Conservation (phyloP, 1,140 invertebrate species). For the Globodera rostochiensis region DNA sequence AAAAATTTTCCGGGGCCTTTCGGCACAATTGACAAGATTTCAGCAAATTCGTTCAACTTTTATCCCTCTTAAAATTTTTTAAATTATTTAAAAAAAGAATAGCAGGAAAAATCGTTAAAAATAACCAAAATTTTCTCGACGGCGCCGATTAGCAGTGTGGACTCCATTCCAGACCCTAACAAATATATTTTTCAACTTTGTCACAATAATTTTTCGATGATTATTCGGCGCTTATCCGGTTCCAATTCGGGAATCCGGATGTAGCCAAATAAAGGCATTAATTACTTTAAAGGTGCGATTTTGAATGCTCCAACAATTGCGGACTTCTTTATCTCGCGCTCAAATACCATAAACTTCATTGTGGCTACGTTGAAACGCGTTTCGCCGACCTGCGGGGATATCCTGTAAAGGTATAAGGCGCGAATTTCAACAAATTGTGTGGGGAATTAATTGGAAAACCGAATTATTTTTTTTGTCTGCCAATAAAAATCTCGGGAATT, state of each 20-base stretch:
- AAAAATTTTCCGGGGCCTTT: too few relatives aligned
- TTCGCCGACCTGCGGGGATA: conserved; percentile 47
- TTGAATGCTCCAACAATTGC: conserved; percentile 49
- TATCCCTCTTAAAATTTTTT: too few relatives aligned
- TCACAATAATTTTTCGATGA: too few relatives aligned
- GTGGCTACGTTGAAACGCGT: conserved; percentile 60
- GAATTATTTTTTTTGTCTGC: background rate
- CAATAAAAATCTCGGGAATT: too few relatives aligned
- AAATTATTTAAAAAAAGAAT: background rate
- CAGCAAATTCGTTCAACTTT: too few relatives aligned
- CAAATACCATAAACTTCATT: conserved; percentile 64
- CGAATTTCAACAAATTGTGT: background rate
- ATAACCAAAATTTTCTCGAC: too few relatives aligned
- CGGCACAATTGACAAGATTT: too few relatives aligned
- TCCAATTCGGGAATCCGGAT: background rate
- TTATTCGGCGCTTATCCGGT: too few relatives aligned
- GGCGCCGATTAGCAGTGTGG: too few relatives aligned
- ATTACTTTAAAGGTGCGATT: conserved; percentile 48
- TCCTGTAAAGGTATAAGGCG: conserved; percentile 40
- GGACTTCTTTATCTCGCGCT: conserved; percentile 60
- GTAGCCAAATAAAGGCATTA: background rate
- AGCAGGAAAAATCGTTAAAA: too few relatives aligned
- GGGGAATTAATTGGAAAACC: background rate
- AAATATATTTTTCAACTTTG: too few relatives aligned
- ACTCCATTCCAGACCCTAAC: too few relatives aligned